Conservation (phyloP, 2,797 vertebrate genomes). For the Schizothorax lantsangensis region DNA sequence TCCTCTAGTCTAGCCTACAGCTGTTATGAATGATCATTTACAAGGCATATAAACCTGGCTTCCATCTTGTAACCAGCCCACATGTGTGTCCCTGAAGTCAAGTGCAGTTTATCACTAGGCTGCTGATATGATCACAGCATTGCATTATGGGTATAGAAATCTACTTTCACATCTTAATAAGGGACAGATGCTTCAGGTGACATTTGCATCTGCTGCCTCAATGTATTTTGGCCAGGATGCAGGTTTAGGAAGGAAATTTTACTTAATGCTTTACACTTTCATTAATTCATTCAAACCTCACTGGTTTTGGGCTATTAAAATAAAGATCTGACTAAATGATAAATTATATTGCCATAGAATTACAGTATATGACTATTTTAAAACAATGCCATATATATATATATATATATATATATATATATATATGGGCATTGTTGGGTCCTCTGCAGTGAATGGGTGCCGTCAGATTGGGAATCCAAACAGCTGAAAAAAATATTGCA, state of each 20-base stretch:
- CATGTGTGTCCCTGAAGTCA: constrained; percentile 14
- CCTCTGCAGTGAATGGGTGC: too few relatives aligned
- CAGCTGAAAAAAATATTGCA: too few relatives aligned
- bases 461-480: too few relatives aligned
- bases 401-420: too few relatives aligned
- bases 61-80: not conserved
- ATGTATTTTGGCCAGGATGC: not conserved
- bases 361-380: not conserved
- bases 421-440: too few relatives aligned
- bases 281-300: not conserved
- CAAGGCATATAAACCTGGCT: constrained; percentile 12
- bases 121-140: not conserved
- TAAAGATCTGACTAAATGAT: not conserved
- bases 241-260: not conserved
- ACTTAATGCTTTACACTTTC: not conserved
- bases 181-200: constrained; percentile 1
- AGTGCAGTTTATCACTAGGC: not conserved
- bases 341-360: not conserved
- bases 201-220: not conserved
- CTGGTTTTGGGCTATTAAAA: not conserved
- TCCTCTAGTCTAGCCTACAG: constrained; percentile 24
- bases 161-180: not conserved
- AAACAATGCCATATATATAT: too few relatives aligned
- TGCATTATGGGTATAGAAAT: constrained; percentile 15
- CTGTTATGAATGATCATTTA: constrained; percentile 43